These are phyloP conservation scores for Anas platyrhynchos DNA, from an alignment of 2,113 vertebrate species.

Conservation along the genomic window DNA sequence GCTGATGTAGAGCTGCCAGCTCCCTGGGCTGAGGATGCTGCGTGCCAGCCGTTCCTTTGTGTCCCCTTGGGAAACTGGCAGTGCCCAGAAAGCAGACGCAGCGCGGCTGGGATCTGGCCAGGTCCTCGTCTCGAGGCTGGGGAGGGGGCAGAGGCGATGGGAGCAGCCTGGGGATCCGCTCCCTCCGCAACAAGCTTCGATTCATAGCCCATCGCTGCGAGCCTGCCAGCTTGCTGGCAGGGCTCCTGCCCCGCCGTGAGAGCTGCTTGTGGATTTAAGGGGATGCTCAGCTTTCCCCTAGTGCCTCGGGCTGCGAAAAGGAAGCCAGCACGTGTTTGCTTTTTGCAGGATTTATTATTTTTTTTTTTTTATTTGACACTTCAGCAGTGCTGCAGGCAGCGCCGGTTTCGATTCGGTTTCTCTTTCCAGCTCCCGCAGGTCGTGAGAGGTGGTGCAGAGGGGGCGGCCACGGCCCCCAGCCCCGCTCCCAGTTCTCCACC, in stretches of 20 bases:
- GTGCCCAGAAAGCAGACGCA: neutral
- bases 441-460: neutral
- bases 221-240: neutral
- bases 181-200: neutral
- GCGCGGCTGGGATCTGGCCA: accelerated
- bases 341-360: neutral
- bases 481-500: accelerated
- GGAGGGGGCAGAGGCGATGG: neutral
- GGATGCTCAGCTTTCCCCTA: neutral
- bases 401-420: neutral
- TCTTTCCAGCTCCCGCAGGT: neutral
- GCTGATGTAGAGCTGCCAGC: neutral
- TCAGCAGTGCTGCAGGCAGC: neutral
- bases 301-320: neutral
- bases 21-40: neutral
- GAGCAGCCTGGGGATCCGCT: neutral
- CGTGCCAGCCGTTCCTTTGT: neutral
- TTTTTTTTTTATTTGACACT: neutral
- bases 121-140: neutral
- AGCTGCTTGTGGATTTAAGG: neutral
- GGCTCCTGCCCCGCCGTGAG: neutral
- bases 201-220: neutral
- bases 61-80: neutral
- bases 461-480: neutral
- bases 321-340: neutral